phyloP scores from a whole-genome alignment of 2,888 invertebrate species.

The Camponotus fellah region DNA sequence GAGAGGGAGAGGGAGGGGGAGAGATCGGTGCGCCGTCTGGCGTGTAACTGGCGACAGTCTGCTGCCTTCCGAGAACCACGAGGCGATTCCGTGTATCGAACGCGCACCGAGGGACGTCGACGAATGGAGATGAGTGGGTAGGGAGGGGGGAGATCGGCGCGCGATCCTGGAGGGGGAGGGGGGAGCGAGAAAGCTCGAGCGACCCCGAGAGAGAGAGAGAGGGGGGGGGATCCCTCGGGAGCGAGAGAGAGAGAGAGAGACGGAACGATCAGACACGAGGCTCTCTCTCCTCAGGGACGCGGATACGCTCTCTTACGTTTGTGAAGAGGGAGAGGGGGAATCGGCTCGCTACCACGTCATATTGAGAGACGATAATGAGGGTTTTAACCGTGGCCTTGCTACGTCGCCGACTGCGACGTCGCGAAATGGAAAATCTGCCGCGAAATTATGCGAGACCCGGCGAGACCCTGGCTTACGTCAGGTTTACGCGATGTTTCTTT shows the following conservation, averaged over 20 bases:
- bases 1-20: conserved; percentile 52
- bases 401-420: conserved; percentile 23
- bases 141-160: conserved; percentile 48
- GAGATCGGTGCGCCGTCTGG: conserved; percentile 83
- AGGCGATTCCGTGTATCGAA: conserved; percentile 85
- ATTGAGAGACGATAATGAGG: conserved; percentile 71
- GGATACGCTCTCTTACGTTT: conserved; percentile 50
- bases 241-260: conserved; percentile 56
- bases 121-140: conserved; percentile 27
- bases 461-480: background rate
- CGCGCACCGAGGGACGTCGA: conserved; percentile 78
- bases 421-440: conserved; percentile 63
- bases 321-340: background rate
- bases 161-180: conserved; percentile 44
- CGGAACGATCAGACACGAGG: conserved; percentile 28
- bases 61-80: conserved; percentile 85
- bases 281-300: conserved; percentile 67
- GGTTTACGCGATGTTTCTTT: background rate
- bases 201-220: conserved; percentile 58
- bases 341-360: conserved; percentile 54
- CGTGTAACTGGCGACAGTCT: conserved; percentile 85
- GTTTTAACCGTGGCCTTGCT: conserved; percentile 71
- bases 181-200: conserved; percentile 69
- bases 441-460: conserved; percentile 47
- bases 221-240: conserved; percentile 51